Evolutionary conservation across 2,113 vertebrate genomes (phyloP).

Genomic region (Pollimyrus isidori): DNA sequence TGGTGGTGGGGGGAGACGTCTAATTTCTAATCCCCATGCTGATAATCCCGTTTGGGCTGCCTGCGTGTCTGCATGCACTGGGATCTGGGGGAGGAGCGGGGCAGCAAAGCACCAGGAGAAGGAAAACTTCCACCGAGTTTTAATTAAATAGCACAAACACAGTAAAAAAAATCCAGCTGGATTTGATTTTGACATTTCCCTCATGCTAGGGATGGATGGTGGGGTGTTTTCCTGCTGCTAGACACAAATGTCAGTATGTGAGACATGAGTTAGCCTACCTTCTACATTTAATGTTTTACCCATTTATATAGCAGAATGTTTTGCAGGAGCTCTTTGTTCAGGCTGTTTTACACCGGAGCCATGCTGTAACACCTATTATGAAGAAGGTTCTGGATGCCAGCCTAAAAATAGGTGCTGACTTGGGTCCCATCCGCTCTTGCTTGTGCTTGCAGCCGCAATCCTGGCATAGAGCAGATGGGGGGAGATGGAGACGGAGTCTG

Average conservation of each 20-base stretch:
- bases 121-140: background rate
- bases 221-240: background rate
- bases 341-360: background rate
- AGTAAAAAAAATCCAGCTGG: background rate
- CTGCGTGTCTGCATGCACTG: background rate
- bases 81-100: background rate
- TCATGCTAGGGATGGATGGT: background rate
- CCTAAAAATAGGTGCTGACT: slow-evolving; percentile 3
- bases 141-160: background rate
- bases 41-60: background rate
- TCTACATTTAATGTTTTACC: background rate
- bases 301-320: background rate
- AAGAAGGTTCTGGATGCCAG: background rate
- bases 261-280: background rate
- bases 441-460: background rate
- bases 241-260: background rate
- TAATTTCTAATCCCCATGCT: slow-evolving; percentile 10
- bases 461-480: background rate
- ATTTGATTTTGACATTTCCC: background rate
- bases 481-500: background rate
- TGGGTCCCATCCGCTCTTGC: background rate
- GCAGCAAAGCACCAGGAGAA: background rate
- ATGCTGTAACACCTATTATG: background rate
- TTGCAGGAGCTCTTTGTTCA: background rate
- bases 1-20: background rate